phyloP scores from a whole-genome alignment of 2,113 vertebrate species.

The Phocoena sinus region DNA sequence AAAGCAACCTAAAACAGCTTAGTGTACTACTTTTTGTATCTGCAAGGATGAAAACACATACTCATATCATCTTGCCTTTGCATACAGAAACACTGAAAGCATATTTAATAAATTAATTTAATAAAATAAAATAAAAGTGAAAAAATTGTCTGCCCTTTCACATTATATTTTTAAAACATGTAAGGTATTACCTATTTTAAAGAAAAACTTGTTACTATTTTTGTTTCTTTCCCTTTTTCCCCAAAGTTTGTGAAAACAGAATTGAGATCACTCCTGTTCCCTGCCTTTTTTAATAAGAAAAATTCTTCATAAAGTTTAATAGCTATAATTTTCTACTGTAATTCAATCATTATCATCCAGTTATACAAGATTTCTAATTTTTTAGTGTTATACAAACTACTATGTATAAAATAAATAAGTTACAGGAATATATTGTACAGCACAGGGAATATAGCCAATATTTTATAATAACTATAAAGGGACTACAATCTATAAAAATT shows the following conservation, averaged over 20 bases:
- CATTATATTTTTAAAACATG: not conserved
- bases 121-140: not conserved
- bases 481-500: too few species aligned
- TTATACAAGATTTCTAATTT: not conserved
- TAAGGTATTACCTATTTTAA: not conserved
- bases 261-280: not conserved
- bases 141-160: not conserved
- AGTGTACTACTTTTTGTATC: not conserved
- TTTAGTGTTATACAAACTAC: not conserved
- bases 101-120: not conserved
- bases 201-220: not conserved
- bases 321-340: not conserved
- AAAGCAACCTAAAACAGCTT: not conserved
- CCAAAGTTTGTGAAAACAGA: conserved; percentile 12
- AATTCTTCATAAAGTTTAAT: not conserved
- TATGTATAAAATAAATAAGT: too few species aligned
- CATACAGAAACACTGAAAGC: not conserved
- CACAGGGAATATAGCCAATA: too few species aligned
- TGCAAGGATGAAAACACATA: not conserved
- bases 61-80: not conserved
- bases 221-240: not conserved
- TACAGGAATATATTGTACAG: too few species aligned
- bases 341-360: not conserved
- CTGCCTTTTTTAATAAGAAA: not conserved
- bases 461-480: too few species aligned